These are phyloP conservation scores for Hylaea fasciaria DNA, from an alignment of 2,888 invertebrate genomes.

Conservation along the genomic window DNA sequence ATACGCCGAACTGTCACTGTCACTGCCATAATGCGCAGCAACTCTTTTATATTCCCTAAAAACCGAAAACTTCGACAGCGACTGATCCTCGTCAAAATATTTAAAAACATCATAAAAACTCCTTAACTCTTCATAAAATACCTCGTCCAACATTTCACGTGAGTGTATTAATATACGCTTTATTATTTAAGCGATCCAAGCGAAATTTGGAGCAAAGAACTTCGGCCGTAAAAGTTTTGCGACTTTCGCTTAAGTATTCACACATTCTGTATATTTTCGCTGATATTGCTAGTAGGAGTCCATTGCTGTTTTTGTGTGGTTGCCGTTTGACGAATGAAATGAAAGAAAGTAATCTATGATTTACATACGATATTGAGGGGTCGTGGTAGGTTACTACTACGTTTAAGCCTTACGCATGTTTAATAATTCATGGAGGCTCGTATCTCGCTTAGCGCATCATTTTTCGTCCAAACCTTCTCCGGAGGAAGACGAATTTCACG, in stretches of 20 bases:
- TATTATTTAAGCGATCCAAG: slow-evolving; percentile 23
- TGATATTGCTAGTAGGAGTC: neutral
- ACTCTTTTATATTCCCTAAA: slow-evolving; percentile 2
- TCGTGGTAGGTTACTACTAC: slow-evolving; percentile 14
- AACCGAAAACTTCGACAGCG: slow-evolving; percentile 8
- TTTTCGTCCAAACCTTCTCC: slow-evolving; percentile 37
- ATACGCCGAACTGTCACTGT: neutral
- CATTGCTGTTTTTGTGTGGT: slow-evolving; percentile 8
- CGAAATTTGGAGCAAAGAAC: slow-evolving; percentile 26
- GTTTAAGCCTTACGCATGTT: slow-evolving; percentile 40
- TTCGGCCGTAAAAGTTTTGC: slow-evolving; percentile 24
- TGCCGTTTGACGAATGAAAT: neutral
- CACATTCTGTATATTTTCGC: neutral
- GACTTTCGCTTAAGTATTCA: slow-evolving; percentile 4
- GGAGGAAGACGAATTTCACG: slow-evolving; percentile 30
- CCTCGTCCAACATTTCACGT: slow-evolving; percentile 18
- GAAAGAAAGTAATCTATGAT: slow-evolving; percentile 8
- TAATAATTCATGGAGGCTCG: slow-evolving; percentile 46
- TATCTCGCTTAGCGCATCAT: slow-evolving; percentile 46
- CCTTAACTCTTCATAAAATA: slow-evolving; percentile 17
- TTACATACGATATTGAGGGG: neutral
- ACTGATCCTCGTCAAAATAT: slow-evolving; percentile 1
- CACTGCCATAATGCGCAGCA: neutral
- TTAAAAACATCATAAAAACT: slow-evolving; percentile 28
- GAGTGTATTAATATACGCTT: slow-evolving; percentile 22